These are phyloP conservation scores for Phrynocephalus guinanensis DNA, from an alignment of 2,797 vertebrate genomes.

Conservation along the genomic window DNA sequence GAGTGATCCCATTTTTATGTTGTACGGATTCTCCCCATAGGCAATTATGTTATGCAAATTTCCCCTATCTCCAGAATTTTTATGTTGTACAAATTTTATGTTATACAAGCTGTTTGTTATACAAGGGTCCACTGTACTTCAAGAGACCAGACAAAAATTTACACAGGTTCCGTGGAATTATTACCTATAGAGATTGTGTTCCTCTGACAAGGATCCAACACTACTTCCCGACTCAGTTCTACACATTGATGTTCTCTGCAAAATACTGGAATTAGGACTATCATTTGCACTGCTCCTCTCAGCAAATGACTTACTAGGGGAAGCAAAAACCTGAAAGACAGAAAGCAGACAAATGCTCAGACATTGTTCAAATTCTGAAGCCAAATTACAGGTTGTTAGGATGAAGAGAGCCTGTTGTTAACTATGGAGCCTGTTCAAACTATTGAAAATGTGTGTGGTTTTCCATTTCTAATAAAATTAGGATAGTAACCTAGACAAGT, in stretches of 20 bases:
- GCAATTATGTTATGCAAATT: too few species aligned
- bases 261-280: slow-evolving; percentile 79
- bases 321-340: slow-evolving; percentile 70
- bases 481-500: neutral
- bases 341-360: neutral
- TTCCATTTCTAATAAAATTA: neutral
- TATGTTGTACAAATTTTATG: too few species aligned
- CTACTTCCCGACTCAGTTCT: slow-evolving; percentile 81
- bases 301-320: slow-evolving; percentile 82
- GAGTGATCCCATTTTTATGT: too few species aligned
- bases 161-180: neutral
- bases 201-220: slow-evolving; percentile 75
- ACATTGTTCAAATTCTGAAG: neutral
- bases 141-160: neutral
- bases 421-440: neutral
- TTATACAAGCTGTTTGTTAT: too few species aligned
- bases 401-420: neutral
- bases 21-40: too few species aligned
- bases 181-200: slow-evolving; percentile 92
- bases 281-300: slow-evolving; percentile 76
- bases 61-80: too few species aligned
- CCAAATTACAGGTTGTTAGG: neutral
- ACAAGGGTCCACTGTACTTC: too few species aligned
- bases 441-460: too few species aligned
- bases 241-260: slow-evolving; percentile 81